Evolutionary conservation across 2,113 vertebrate genomes (phyloP).

Genomic region (Platysternon megacephalum): DNA sequence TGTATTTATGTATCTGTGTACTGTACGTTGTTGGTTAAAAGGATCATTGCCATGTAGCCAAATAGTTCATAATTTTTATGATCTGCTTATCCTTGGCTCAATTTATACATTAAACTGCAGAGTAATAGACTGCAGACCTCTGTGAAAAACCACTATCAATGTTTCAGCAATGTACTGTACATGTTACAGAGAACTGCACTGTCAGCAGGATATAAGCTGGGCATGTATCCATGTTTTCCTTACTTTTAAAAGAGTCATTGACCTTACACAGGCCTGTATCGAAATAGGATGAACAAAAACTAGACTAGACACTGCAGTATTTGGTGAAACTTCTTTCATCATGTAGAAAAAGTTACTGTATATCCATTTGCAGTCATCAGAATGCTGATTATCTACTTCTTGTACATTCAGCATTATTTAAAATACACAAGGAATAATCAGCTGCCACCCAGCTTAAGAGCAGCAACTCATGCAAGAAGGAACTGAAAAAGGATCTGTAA

Average conservation of each 20-base stretch:
- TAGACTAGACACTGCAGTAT: conserved; percentile 62
- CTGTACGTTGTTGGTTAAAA: conserved; percentile 2
- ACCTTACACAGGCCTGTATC: conserved; percentile 74
- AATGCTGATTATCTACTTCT: conserved; percentile 58
- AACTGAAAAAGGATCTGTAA: background rate
- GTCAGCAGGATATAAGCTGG: conserved; percentile 80
- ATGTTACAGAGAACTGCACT: conserved; percentile 75
- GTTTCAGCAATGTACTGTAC: conserved; percentile 60
- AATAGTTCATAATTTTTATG: conserved; percentile 75
- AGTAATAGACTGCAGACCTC: conserved; percentile 82
- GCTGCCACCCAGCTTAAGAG: background rate
- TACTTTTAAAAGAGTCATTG: conserved; percentile 79
- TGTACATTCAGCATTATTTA: conserved; percentile 5
- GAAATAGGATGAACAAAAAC: conserved; percentile 71
- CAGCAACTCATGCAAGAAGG: background rate
- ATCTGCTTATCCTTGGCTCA: conserved; percentile 76
- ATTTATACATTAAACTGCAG: conserved; percentile 70
- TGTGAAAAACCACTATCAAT: conserved; percentile 70
- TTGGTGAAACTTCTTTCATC: conserved; percentile 62
- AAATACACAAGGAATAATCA: background rate
- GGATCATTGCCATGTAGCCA: conserved; percentile 30
- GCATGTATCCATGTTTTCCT: conserved; percentile 77
- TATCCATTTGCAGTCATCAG: conserved; percentile 50
- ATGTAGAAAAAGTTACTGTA: conserved; percentile 38
- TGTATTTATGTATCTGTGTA: background rate